phyloP scores from a whole-genome alignment of 2,888 invertebrate genomes.

The Agrilus biguttatus region DNA sequence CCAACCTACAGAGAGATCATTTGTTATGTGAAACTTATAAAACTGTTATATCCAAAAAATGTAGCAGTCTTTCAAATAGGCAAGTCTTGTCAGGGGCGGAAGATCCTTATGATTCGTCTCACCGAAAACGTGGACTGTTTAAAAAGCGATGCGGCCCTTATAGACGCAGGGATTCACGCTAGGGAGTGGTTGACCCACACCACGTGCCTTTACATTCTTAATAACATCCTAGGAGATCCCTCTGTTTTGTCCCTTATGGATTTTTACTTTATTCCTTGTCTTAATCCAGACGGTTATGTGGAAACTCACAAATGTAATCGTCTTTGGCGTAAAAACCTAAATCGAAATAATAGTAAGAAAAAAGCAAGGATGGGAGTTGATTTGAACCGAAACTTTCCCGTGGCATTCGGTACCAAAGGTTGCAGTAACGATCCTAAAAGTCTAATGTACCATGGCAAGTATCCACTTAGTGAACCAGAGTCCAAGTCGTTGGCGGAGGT shows the following conservation, averaged over 20 bases:
- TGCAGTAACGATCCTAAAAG: conserved; percentile 11
- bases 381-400: conserved; percentile 16
- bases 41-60: conserved; percentile 6
- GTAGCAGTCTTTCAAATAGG: conserved; percentile 12
- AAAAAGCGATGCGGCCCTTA: conserved; percentile 7
- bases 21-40: conserved; percentile 7
- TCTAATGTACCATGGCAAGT: conserved; percentile 11
- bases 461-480: conserved; percentile 18
- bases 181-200: conserved; percentile 15
- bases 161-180: conserved; percentile 16
- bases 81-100: conserved; percentile 9
- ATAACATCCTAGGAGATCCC: conserved; percentile 8
- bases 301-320: conserved; percentile 13
- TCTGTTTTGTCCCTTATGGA: conserved; percentile 11
- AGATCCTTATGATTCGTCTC: conserved; percentile 12
- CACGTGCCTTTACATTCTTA: conserved; percentile 13
- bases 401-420: conserved; percentile 14
- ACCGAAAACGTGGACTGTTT: conserved; percentile 4
- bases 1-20: no score
- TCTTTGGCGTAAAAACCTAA: conserved; percentile 12
- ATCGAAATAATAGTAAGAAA: conserved; percentile 7
- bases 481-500: conserved; percentile 14
- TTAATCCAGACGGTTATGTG: conserved; percentile 17
- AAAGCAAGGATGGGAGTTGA: conserved; percentile 14
- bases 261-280: conserved; percentile 15